phyloP scores from a whole-genome alignment of 64 coral and sea anemone genomes.

The Astreopora myriophthalma region DNA sequence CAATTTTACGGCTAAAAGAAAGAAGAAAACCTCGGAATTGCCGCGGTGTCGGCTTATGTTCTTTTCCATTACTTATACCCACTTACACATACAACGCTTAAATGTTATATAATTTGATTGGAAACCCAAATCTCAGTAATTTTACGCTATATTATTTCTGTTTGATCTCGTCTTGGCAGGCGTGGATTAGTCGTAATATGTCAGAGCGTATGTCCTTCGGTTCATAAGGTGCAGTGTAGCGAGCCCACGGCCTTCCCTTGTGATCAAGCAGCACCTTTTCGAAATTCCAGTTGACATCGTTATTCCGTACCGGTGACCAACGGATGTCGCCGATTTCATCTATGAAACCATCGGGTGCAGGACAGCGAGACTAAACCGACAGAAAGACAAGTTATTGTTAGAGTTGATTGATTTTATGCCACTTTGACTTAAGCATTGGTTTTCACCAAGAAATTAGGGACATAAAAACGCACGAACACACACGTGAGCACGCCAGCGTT shows the following conservation, averaged over 20 bases:
- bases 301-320: slow-evolving; percentile 66
- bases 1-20: background rate
- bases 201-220: slow-evolving; percentile 45
- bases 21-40: background rate
- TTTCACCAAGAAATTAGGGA: too few species aligned
- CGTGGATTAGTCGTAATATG: slow-evolving; percentile 10
- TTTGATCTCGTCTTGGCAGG: slow-evolving; percentile 11
- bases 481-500: too few species aligned
- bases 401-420: too few species aligned
- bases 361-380: slow-evolving; percentile 44
- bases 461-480: too few species aligned
- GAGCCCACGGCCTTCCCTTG: slow-evolving; percentile 44
- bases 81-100: too few species aligned
- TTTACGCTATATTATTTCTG: background rate
- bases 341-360: slow-evolving; percentile 61
- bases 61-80: background rate
- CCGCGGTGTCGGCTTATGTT: background rate
- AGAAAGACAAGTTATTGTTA: too few species aligned
- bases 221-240: slow-evolving; percentile 66
- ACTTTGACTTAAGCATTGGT: too few species aligned
- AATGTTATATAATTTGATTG: too few species aligned
- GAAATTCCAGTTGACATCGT: slow-evolving; percentile 88
- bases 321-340: slow-evolving; percentile 43
- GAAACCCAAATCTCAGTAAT: too few species aligned
- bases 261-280: slow-evolving; percentile 83